Evolutionary conservation across 2,797 vertebrate species (phyloP), one percentile per base, ranked within the genome.

Genomic region (Betta splendens): DNA sequence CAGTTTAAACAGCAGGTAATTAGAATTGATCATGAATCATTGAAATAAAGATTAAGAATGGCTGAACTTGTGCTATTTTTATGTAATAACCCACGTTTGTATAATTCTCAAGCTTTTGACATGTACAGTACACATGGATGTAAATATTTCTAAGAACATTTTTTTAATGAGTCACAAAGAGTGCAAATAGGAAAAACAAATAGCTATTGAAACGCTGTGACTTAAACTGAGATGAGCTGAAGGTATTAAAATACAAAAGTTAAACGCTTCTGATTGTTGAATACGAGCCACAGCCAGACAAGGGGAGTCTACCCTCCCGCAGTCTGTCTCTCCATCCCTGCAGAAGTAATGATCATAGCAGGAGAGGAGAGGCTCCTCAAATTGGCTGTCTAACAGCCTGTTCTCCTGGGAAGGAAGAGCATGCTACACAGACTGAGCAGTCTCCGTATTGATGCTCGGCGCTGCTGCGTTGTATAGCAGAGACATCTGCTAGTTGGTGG

Each of bases 401-500:
- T 71, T 69, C 74, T 81, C 61, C 57, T 29, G 66, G 72, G 64
- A 72, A 55, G 64, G 48, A 72, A 75, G 64, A 61, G 53, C 26
- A 36, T 16, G 49, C 61, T 69, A n/a, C 57, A 60, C 37, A 66
- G 70, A 64, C 50, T 50, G 76, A 73, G 64, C 77, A 64, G 56
- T 47, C 76, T 72, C 47, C 66, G 46, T 68, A 18, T 58, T 67
- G 70, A 67, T 54, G 71, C 55, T 28, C 57, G 56, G 31, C 70
- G 72, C 69, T 76, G 65, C n/a, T 38, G 63, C 37, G 59, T 65
- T 67, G 53, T 16, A 60, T 57, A 11, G 10, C 45, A n/a, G 65
- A 80, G 61, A 84, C 80, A 83, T 83, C 85, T 83, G 77, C 40
- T 77, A 64, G 76, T 72, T 71, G 70, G 63, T 39, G 42, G 58